phyloP scores from a whole-genome alignment of 2,888 invertebrate species.

The Chesias legatella region DNA sequence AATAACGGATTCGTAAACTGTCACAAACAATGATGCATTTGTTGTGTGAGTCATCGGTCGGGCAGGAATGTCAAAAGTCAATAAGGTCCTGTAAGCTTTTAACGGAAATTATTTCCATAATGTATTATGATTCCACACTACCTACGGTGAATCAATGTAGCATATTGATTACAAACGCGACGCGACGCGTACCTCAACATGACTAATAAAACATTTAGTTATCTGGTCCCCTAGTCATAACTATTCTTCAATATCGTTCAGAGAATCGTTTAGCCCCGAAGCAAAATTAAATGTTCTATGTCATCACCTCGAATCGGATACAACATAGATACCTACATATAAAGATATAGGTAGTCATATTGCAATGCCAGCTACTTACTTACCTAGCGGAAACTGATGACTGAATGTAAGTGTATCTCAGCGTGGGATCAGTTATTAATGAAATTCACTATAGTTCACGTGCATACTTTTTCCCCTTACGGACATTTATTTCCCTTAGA shows the following conservation, averaged over 20 bases:
- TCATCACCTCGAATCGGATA: not conserved
- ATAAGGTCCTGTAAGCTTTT: slow-evolving; percentile 43
- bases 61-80: slow-evolving; percentile 46
- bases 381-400: too few species aligned
- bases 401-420: too few species aligned
- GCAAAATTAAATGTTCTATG: not conserved
- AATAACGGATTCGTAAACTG: slow-evolving; percentile 41
- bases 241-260: slow-evolving; percentile 11
- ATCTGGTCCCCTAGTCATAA: slow-evolving; percentile 17
- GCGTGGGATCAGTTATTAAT: too few species aligned
- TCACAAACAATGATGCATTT: slow-evolving; percentile 41
- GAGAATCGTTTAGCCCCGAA: slow-evolving; percentile 16
- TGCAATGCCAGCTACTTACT: too few species aligned
- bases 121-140: slow-evolving; percentile 56
- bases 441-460: too few species aligned
- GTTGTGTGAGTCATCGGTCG: slow-evolving; percentile 46
- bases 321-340: too few species aligned
- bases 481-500: not conserved
- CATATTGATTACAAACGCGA: slow-evolving; percentile 35
- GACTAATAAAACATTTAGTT: slow-evolving; percentile 27
- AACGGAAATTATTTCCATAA: slow-evolving; percentile 57
- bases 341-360: too few species aligned
- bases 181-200: slow-evolving; percentile 30
- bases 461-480: too few species aligned
- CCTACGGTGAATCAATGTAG: slow-evolving; percentile 53